These are phyloP conservation scores for Cacoxenus indagator DNA, from an alignment of 2,888 invertebrate genomes.

Conservation along the genomic window DNA sequence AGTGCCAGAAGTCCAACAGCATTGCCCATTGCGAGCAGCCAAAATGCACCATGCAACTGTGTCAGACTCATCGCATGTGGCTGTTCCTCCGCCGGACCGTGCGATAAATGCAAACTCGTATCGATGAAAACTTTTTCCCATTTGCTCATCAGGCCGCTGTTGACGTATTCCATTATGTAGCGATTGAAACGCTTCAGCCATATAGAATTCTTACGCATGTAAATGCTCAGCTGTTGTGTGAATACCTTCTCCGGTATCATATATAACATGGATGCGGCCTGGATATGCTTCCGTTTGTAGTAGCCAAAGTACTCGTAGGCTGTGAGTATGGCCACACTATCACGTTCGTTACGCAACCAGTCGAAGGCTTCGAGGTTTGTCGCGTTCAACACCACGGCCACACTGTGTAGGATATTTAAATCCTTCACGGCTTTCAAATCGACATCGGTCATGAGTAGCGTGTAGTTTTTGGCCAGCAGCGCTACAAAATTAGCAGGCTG, in stretches of 20 bases:
- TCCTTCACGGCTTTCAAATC: slow-evolving; percentile 26
- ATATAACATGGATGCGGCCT: slow-evolving; percentile 30
- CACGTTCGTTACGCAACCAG: slow-evolving; percentile 25
- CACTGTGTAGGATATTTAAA: slow-evolving; percentile 26
- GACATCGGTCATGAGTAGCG: slow-evolving; percentile 35
- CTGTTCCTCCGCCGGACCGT: slow-evolving; percentile 21
- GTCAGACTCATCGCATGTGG: slow-evolving; percentile 31
- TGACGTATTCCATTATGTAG: slow-evolving; percentile 36
- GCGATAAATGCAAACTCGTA: background rate
- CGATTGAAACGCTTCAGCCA: slow-evolving; percentile 39
- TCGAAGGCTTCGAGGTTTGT: slow-evolving; percentile 38
- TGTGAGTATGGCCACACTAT: slow-evolving; percentile 39
- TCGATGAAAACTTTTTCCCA: slow-evolving; percentile 36
- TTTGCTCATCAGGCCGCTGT: slow-evolving; percentile 39
- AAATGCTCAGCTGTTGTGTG: slow-evolving; percentile 47
- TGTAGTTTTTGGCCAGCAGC: slow-evolving; percentile 33
- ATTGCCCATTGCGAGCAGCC: slow-evolving; percentile 30
- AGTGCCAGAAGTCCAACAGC: slow-evolving; percentile 15
- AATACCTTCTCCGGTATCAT: slow-evolving; percentile 42
- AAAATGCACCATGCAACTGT: slow-evolving; percentile 36
- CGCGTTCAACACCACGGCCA: slow-evolving; percentile 35
- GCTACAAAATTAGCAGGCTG: slow-evolving; percentile 38
- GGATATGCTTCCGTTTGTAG: slow-evolving; percentile 33
- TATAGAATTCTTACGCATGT: slow-evolving; percentile 46
- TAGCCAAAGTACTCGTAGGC: slow-evolving; percentile 44